Evolutionary conservation across 2,113 vertebrate genomes (phyloP), one percentile per base, ranked within the genome.

Genomic region (Cavia aperea): DNA sequence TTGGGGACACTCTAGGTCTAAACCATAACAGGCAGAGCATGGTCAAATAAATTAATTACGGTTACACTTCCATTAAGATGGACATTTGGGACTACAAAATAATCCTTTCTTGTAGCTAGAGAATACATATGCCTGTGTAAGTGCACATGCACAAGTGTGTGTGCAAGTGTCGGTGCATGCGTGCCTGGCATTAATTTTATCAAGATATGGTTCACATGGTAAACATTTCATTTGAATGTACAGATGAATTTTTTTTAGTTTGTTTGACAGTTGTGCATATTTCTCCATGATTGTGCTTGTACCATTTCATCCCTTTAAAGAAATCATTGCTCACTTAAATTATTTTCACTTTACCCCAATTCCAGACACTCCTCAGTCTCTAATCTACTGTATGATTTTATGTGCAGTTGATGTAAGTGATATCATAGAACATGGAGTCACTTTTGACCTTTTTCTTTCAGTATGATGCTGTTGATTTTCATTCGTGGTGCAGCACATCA

Each of bases 351-450:
- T 81, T 68, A 0, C 4, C 5, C 2, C 3, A 72, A 62, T 51
- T 9, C 7, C 5, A 10, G 1, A 10, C 2, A 5, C 0, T 26
- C 56, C 7, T 5, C 5, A n/a, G 39, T 16, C 39, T 49, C 4
- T 46, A 33, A 70, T 54, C 2, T 88, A 33, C 15, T 82, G 43
- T 66, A 26, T 46, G 5, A 46, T 49, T 79, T 39, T 51, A 63
- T 6, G 63, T 33, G 31, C 11, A 84, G 79, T 86, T 92, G 6
- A 8, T 39, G 4, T 54, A 70, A 91, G 86, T 51, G 2, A 4
- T 65, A 58, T 73, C 19, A 46, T 15, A 12, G 1, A 51, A 63
- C 19, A 58, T 13, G 10, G 5, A 21, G 7, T 13, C 0, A 12
- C 75, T 49, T 91, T 31, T 66, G 54, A 54, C 56, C 3, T 46